Conservation (phyloP, 37 sponge, comb jelly and placozoan species). For the Ephydatia muelleri region DNA sequence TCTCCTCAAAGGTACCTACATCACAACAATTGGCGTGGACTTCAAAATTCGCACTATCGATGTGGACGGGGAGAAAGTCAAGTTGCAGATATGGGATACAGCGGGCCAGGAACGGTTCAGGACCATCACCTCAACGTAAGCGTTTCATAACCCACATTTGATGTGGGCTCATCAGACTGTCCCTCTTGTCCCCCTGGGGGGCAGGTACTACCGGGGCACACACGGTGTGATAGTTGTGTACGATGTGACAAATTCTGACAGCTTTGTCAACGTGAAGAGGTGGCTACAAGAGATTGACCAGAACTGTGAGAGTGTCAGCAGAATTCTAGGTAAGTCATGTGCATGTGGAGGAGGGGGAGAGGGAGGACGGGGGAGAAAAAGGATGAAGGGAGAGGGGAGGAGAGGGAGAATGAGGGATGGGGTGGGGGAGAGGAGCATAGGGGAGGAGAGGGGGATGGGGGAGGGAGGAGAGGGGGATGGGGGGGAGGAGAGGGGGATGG, state of each 20-base stretch:
- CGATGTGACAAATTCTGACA: constrained; percentile 95
- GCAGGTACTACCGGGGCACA: constrained; percentile 98
- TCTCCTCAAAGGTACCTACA: constrained; percentile 86
- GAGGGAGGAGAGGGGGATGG: too few relatives aligned
- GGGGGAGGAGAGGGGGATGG: too few relatives aligned
- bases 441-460: too few relatives aligned
- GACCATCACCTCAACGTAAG: constrained; percentile 95
- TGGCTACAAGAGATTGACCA: constrained; percentile 99
- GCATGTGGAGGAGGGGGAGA: neutral
- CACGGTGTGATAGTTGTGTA: constrained; percentile 99
- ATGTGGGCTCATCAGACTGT: neutral
- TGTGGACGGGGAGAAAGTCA: constrained; percentile 97
- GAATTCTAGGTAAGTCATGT: constrained; percentile 90
- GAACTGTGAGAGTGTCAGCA: constrained; percentile 95
- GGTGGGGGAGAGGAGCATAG: too few relatives aligned
- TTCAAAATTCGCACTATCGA: constrained; percentile 99
- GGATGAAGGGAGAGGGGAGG: neutral
- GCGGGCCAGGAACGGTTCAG: constrained; percentile 99
- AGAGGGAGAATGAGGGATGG: neutral
- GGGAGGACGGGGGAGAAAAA: neutral
- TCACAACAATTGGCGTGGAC: constrained; percentile 99
- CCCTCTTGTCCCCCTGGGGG: neutral
- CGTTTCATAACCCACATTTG: neutral
- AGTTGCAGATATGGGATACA: constrained; percentile 99
- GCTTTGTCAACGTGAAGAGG: constrained; percentile 93